phyloP scores from a whole-genome alignment of 1,140 invertebrate species.

The Pseudomyrmex cubaensis region DNA sequence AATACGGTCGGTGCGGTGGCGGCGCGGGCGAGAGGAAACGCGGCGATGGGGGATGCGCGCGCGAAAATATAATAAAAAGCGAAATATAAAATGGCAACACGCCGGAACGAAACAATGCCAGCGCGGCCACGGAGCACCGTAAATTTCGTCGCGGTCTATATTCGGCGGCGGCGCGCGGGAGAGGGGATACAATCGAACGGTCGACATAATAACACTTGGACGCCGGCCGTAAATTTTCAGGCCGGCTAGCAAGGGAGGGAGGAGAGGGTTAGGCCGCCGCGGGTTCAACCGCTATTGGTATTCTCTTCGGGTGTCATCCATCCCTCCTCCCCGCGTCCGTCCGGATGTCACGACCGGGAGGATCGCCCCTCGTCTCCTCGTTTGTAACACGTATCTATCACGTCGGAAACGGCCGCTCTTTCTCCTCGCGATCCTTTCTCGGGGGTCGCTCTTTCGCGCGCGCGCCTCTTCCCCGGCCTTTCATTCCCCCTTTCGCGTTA shows the following conservation, averaged over 20 bases:
- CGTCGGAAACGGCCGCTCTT: conserved; percentile 13
- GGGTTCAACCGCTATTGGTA: conserved; percentile 74
- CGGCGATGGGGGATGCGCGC: too few relatives aligned
- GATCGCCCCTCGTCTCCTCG: neutral
- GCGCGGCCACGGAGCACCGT: conserved; percentile 64
- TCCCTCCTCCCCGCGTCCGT: conserved; percentile 5
- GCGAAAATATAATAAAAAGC: conserved; percentile 57
- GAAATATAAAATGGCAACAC: conserved; percentile 44
- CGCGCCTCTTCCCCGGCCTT: neutral
- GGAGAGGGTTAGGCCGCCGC: conserved; percentile 52
- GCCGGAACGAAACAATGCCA: conserved; percentile 68
- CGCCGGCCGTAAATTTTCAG: conserved; percentile 76
- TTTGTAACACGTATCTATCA: conserved; percentile 45
- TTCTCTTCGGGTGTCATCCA: conserved; percentile 68
- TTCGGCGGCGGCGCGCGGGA: conserved; percentile 66
- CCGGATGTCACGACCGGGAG: too few relatives aligned
- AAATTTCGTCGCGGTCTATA: conserved; percentile 77
- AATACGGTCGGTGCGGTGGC: conserved; percentile 15
- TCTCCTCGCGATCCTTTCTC: conserved; percentile 13
- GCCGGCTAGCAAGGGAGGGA: conserved; percentile 28
- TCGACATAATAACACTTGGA: conserved; percentile 80
- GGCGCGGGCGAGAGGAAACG: neutral
- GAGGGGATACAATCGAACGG: conserved; percentile 72
- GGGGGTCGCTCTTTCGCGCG: neutral
- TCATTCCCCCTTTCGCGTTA: conserved; percentile 18